phyloP scores from a whole-genome alignment of 2,888 invertebrate genomes.

The Hanleya hanleyi region DNA sequence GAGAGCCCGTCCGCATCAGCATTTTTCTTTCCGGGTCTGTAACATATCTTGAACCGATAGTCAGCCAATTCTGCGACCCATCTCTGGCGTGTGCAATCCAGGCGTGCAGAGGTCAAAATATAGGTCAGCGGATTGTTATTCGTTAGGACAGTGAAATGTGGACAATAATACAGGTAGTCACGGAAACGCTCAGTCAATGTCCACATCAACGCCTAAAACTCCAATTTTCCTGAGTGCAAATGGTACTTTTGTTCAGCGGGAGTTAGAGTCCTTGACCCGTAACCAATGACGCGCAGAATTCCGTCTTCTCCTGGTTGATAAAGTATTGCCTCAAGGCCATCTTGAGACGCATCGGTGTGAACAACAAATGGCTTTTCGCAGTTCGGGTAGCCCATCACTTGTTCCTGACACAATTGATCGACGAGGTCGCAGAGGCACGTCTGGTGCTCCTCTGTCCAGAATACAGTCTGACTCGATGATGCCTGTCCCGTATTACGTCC shows the following conservation, averaged over 20 bases:
- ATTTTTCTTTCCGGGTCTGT: not conserved
- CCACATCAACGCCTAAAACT: conserved; percentile 9
- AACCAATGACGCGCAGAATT: conserved; percentile 26
- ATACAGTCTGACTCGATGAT: not conserved
- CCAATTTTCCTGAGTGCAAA: not conserved
- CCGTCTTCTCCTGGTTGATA: conserved; percentile 19
- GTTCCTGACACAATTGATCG: not conserved
- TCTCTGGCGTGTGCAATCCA: conserved; percentile 12
- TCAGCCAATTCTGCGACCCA: not conserved
- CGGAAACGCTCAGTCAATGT: conserved; percentile 5
- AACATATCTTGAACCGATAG: not conserved
- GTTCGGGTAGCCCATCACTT: conserved; percentile 14
- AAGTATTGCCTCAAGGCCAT: conserved; percentile 55
- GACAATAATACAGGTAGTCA: conserved; percentile 6
- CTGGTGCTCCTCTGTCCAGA: not conserved
- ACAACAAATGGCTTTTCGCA: not conserved
- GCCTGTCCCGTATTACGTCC: not conserved
- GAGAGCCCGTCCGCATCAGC: conserved; percentile 9
- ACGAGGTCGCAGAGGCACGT: not conserved
- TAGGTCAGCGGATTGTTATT: conserved; percentile 11
- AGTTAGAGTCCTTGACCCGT: conserved; percentile 30
- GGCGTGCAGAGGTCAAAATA: not conserved
- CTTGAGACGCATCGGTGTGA: conserved; percentile 63
- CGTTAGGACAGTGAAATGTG: not conserved
- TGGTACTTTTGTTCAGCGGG: conserved; percentile 31